Base-by-base conservation (phyloP, 2,888 invertebrate genomes). In the Andrena minutula region DNA sequence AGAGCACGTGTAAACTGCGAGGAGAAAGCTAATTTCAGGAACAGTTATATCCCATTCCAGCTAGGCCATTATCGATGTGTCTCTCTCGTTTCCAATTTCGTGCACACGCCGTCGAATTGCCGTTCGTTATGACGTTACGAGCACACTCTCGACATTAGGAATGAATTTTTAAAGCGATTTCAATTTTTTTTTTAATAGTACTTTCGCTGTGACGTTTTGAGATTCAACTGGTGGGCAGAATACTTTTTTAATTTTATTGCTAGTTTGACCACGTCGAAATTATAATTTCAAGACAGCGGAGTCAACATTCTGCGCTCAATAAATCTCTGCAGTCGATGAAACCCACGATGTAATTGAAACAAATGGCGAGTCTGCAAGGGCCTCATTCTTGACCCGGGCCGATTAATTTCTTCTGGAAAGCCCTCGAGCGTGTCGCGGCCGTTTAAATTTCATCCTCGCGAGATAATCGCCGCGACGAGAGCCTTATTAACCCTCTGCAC, bases 1-100 rank as follows among this genome's bases (percentile, higher is more conserved):
- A 8, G 32, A 41, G 56, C 51, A 53, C 69, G 69, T 53, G 69
- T 69, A 69, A 69, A 69, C 41, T 58, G 69, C 56, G 16, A 10
- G 41, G 69, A 69, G 69, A 69, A 69, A 69, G 69, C 69, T 69
- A 69, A 69, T 69, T 69, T 69, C 69, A 69, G 69, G 69, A 69
- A 69, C 69, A 69, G 69, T 69, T 69, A 69, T 56, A 69, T 58
- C 41, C 51, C 53, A 41, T 69, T 58, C 23, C 63, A 41, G 63
- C 63, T 64, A 20, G 12, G 35, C 56, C 69, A 8, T 69, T 56
- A 41, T 41, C 32, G 69, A 69, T 58, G 41, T 69, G 56, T 56
- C 35, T 68, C 53, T 68, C 56, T 56, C 56, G 56, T 69, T 69
- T 69, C 69, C 69, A 69, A 58, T 69, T 69, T 69, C 35, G 69